phyloP scores from a whole-genome alignment of 2,797 vertebrate species.

The Pangasius krempfi region DNA sequence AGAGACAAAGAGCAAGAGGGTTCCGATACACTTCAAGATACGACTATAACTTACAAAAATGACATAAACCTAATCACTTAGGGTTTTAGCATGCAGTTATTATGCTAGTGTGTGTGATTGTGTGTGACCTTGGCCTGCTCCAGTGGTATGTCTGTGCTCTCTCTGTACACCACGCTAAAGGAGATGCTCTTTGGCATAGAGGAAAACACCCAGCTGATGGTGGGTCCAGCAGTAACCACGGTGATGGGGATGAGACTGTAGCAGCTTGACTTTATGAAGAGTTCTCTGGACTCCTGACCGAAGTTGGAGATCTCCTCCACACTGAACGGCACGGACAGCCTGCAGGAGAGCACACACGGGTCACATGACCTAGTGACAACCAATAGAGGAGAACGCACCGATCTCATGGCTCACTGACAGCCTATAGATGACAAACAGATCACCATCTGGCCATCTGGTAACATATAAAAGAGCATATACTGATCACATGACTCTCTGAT shows the following conservation, averaged over 20 bases:
- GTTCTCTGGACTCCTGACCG: slow-evolving; percentile 82
- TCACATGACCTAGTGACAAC: background rate
- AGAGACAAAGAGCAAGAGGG: background rate
- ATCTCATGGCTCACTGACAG: background rate
- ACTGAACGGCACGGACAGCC: slow-evolving; percentile 78
- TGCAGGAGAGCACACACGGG: slow-evolving; percentile 53
- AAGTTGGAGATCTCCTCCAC: slow-evolving; percentile 84
- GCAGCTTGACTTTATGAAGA: slow-evolving; percentile 91
- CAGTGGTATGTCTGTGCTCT: slow-evolving; percentile 74
- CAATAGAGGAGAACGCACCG: background rate
- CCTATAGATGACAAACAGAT: background rate
- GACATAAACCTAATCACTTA: background rate
- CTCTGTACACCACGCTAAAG: slow-evolving; percentile 90
- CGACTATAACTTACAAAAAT: background rate
- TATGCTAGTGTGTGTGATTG: background rate
- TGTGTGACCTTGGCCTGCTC: slow-evolving; percentile 87
- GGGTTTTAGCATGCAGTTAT: background rate
- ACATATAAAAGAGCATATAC: background rate
- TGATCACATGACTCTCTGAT: background rate
- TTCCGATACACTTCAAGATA: background rate
- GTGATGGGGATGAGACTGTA: slow-evolving; percentile 88
- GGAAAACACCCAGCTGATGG: slow-evolving; percentile 91
- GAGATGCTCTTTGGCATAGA: slow-evolving; percentile 93
- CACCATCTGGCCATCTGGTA: background rate
- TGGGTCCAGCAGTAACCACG: slow-evolving; percentile 75